Conservation (phyloP, 2,888 invertebrate species). For the Stegophylla sp. region DNA sequence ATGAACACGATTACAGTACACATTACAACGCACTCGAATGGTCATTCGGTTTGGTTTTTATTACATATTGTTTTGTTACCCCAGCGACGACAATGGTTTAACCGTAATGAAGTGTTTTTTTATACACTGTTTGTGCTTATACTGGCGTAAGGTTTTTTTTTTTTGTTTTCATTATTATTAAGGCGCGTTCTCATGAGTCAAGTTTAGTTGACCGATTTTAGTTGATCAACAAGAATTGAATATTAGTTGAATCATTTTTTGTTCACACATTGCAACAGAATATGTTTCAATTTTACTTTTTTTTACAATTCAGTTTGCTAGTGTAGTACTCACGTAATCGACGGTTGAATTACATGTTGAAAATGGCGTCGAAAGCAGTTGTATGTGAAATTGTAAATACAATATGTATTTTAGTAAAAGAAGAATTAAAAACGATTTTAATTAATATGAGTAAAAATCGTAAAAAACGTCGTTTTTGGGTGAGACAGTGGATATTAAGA, state of each 20-base stretch:
- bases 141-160: not conserved
- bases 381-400: slow-evolving; percentile 23
- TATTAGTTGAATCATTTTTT: too few relatives aligned
- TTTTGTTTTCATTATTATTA: too few relatives aligned
- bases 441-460: slow-evolving; percentile 27
- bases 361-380: slow-evolving; percentile 28
- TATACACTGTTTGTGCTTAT: not conserved
- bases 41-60: slow-evolving; percentile 1
- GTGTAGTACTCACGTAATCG: too few relatives aligned
- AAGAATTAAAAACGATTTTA: slow-evolving; percentile 5
- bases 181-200: too few relatives aligned
- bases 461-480: slow-evolving; percentile 20
- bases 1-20: too few relatives aligned
- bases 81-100: not conserved
- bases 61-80: not conserved
- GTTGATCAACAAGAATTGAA: too few relatives aligned
- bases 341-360: not conserved
- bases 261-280: too few relatives aligned
- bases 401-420: slow-evolving; percentile 20
- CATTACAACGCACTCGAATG: not conserved
- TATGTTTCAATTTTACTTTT: too few relatives aligned
- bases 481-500: slow-evolving; percentile 36
- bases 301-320: too few relatives aligned
- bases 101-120: slow-evolving; percentile 23
- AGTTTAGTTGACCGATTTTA: too few relatives aligned